phyloP scores from a whole-genome alignment of 1,140 invertebrate genomes.

The Asobara japonica region DNA sequence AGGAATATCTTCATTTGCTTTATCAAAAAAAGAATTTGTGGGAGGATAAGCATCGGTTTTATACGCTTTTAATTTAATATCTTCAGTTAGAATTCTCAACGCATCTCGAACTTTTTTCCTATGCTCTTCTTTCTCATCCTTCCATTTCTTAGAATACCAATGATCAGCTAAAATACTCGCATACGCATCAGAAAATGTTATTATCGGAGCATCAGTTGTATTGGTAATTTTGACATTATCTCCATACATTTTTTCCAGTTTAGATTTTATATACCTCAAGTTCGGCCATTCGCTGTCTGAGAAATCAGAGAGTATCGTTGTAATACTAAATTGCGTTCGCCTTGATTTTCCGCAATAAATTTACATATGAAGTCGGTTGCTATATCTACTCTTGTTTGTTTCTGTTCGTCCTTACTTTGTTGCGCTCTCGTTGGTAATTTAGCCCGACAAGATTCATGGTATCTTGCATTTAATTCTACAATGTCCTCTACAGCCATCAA shows the following conservation, averaged over 20 bases:
- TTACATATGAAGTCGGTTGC: no score
- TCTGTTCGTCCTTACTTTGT: no score
- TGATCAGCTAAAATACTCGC: neutral
- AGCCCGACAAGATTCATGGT: no score
- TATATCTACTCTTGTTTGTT: no score
- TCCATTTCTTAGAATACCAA: neutral
- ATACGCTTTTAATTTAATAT: neutral
- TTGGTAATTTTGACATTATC: slow-evolving; percentile 7
- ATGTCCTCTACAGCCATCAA: no score
- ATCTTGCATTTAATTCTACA: no score
- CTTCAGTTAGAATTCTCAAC: neutral
- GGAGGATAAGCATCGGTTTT: neutral
- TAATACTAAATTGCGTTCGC: no score
- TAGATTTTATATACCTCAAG: neutral
- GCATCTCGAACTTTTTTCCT: neutral
- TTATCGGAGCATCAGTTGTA: neutral
- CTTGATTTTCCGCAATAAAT: no score
- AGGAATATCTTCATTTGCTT: neutral
- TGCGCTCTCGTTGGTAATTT: no score
- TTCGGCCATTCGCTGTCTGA: neutral
- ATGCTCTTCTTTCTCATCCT: neutral
- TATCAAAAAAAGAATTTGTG: neutral
- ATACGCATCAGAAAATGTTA: neutral
- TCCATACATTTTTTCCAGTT: slow-evolving; percentile 15
- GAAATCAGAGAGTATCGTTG: no score